Percentiles rank a stretch among this genome's conserved stretches.
These are phyloP conservation scores for Myzus persicae DNA, from an alignment of 1,140 invertebrate genomes.

Conservation along the genomic window DNA sequence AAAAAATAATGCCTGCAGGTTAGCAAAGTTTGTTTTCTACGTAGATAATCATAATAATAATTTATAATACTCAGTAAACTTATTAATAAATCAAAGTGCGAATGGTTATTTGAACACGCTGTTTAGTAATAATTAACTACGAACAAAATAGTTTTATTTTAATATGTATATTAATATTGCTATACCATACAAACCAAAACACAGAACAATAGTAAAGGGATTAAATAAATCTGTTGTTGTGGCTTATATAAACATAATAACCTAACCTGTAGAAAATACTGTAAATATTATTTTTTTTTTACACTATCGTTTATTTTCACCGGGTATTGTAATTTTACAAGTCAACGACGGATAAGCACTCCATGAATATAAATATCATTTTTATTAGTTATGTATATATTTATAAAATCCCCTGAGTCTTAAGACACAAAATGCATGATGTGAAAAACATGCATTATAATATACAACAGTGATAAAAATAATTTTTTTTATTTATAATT, in stretches of 20 bases:
- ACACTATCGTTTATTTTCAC: neutral
- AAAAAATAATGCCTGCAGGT: neutral
- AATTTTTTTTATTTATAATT: too few relatives aligned
- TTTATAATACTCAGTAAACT: neutral
- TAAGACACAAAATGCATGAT: neutral
- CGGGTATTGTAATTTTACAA: neutral
- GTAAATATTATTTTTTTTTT: neutral
- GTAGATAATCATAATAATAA: neutral
- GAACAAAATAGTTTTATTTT: neutral
- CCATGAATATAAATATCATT: neutral
- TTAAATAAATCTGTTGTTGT: slow-evolving; percentile 5
- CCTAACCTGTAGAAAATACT: neutral
- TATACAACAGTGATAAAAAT: neutral
- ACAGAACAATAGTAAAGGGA: neutral
- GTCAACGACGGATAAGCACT: neutral
- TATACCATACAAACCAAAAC: neutral
- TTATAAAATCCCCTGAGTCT: neutral
- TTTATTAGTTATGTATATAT: neutral
- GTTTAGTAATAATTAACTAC: neutral
- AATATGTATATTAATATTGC: neutral
- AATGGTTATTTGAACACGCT: neutral
- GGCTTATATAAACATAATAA: neutral
- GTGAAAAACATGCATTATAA: neutral
- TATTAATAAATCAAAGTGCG: neutral
- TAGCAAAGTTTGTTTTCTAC: neutral